A percentile compares a stretch with the other conserved stretches of the same genome.
Evolutionary conservation across 1,140 invertebrate genomes (phyloP).

Genomic region (Doryteuthis pealeii): DNA sequence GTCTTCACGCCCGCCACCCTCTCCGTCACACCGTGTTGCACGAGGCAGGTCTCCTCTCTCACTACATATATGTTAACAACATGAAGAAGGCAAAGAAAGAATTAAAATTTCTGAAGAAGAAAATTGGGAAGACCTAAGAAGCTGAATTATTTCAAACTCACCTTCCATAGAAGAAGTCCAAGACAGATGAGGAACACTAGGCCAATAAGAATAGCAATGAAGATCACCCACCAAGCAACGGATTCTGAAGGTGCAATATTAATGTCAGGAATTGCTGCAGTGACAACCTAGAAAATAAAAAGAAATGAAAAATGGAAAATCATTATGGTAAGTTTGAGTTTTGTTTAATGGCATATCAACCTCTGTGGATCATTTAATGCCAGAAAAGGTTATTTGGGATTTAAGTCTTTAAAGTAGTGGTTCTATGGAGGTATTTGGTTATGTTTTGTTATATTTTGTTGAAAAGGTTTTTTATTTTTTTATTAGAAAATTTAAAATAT

Average conservation of each 20-base stretch:
- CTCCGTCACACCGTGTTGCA: neutral
- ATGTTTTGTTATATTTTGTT: no score
- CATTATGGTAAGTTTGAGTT: neutral
- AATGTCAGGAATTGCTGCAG: slow-evolving; percentile 26
- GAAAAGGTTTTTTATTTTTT: neutral
- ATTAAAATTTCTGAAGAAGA: neutral
- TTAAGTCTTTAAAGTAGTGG: no score
- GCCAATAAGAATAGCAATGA: slow-evolving; percentile 24
- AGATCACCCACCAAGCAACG: slow-evolving; percentile 26
- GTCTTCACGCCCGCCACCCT: no score
- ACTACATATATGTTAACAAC: neutral
- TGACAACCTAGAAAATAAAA: slow-evolving; percentile 18
- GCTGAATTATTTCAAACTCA: no score
- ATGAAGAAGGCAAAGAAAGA: neutral
- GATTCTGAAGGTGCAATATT: slow-evolving; percentile 15
- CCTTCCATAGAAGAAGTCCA: slow-evolving; percentile 29
- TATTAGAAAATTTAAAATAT: no score
- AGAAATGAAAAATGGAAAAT: neutral
- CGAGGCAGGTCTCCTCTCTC: neutral
- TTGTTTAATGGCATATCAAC: no score
- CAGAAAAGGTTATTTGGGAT: no score
- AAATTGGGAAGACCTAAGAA: neutral
- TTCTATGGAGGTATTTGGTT: no score
- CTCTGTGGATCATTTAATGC: no score
- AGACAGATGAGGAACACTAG: slow-evolving; percentile 20